A percentile compares a stretch with the other conserved stretches of the same genome.
Conservation (phyloP, 2,797 vertebrate genomes). For the Caiman crocodilus region DNA sequence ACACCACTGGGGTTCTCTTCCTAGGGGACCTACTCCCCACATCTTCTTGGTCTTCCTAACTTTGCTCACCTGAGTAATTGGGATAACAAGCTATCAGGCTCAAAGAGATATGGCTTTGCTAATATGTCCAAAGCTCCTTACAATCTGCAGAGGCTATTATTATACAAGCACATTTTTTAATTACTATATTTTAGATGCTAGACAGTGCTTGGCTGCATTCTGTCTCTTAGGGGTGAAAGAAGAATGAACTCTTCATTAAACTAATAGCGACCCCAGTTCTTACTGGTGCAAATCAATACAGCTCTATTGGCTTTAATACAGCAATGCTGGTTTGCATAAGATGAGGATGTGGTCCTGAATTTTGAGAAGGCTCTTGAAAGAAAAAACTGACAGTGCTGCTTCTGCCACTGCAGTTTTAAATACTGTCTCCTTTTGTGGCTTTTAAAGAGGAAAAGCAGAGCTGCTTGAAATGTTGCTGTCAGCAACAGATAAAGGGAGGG, state of each 20-base stretch:
- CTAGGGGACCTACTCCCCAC: no score
- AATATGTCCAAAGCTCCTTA: no score
- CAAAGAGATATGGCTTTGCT: no score
- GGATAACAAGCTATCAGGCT: no score
- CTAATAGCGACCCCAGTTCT: not conserved
- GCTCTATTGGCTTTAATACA: not conserved
- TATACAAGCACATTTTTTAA: no score
- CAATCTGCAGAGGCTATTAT: no score
- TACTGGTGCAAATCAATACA: not conserved
- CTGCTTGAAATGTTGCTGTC: not conserved
- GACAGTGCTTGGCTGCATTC: not conserved
- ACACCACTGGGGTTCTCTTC: not conserved
- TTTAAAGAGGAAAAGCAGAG: conserved; percentile 35
- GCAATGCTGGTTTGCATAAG: not conserved
- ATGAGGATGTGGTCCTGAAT: not conserved
- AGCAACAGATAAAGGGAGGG: conserved; percentile 37
- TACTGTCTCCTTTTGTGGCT: not conserved
- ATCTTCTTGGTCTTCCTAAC: no score
- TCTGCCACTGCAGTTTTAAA: conserved; percentile 51
- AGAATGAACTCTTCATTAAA: not conserved
- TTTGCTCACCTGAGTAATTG: no score
- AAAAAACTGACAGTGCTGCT: not conserved
- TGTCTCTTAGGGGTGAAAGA: not conserved
- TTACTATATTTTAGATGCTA: no score
- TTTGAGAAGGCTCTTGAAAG: not conserved